Base-by-base conservation (phyloP, 2,113 vertebrate genomes). In the Austrofundulus limnaeus region DNA sequence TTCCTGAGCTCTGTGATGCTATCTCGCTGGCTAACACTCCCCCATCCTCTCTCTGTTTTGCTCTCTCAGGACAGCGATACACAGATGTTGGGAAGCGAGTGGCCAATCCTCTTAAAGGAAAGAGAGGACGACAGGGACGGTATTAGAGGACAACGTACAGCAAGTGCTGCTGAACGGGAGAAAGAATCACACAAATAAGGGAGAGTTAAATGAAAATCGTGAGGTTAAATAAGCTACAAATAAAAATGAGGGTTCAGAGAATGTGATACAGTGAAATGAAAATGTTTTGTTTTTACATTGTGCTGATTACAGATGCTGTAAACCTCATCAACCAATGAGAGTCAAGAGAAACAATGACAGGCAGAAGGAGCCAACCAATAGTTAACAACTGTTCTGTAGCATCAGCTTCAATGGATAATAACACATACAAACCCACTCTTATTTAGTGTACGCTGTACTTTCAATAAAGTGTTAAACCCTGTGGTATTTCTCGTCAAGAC, bases 61-160 rank as follows among this genome's bases (percentile, higher is more conserved):
- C 85, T 80, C 82, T 81, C 70, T 63, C 81, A 79, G 81, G 85
- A 85, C 85, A 88, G 84, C 87, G 86, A 90, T 88, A 83, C 85
- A 86, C 86, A 88, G 85, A 89, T 91, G 83, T 77, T 86, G 65
- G 83, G 64, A 70, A 62, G 69, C 66, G 87, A 62, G 71, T 64
- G 86, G 78, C 85, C 87, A 92, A 91, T 89, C 89, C 84, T 83
- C 86, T 90, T 87, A 87, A 83, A 87, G 88, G 72, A n/a, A 57
- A 13, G 62, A 13, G 62, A 19, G 64, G 51, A 31, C 34, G 38
- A 39, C 42, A 17, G 53, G 19, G 38, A 41, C 23, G 24, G 25
- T 23, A 54, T n/a, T 24, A 14, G 20, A 61, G 66, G 37, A 37
- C 45, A 55, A 19, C 16, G 66, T 21, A 67, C 43, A 66, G 57